Conservation (phyloP, 2,888 invertebrate species). For the Uloborus plumipes region DNA sequence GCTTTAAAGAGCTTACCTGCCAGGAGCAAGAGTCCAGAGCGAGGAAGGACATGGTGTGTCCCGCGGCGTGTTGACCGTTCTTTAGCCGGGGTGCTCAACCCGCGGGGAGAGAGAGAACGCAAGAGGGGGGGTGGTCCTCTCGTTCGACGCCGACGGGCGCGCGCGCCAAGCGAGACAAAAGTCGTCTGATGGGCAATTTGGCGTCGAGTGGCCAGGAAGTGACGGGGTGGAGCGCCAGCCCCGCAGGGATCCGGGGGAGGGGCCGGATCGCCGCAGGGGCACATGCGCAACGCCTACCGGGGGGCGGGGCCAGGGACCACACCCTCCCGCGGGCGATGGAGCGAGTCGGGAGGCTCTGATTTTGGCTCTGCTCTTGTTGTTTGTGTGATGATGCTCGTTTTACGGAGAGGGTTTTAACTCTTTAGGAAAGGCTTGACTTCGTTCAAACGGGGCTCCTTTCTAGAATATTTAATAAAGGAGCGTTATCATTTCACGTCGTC, state of each 20-base stretch:
- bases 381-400: too few relatives aligned
- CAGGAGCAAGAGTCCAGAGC: constrained; percentile 67
- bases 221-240: constrained; percentile 46
- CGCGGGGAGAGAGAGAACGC: constrained; percentile 11
- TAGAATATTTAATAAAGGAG: too few relatives aligned
- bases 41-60: constrained; percentile 64
- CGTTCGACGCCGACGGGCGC: constrained; percentile 58
- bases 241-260: constrained; percentile 42
- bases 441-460: too few relatives aligned
- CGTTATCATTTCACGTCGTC: too few relatives aligned
- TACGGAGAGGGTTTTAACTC: too few relatives aligned
- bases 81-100: constrained; percentile 36
- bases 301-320: constrained; percentile 42
- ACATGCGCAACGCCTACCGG: constrained; percentile 61
- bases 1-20: constrained; percentile 63
- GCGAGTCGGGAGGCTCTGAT: too few relatives aligned
- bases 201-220: constrained; percentile 64
- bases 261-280: constrained; percentile 53
- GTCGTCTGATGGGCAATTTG: constrained; percentile 64
- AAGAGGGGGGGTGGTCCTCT: constrained; percentile 33
- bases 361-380: too few relatives aligned
- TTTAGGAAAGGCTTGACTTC: too few relatives aligned
- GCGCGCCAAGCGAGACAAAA: constrained; percentile 48
- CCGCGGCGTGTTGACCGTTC: constrained; percentile 62
- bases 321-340: constrained; percentile 18